A percentile compares a stretch with the other conserved stretches of the same genome.
Evolutionary conservation across 2,113 vertebrate species (phyloP).

Genomic region (Dendrocopos noguchii): DNA sequence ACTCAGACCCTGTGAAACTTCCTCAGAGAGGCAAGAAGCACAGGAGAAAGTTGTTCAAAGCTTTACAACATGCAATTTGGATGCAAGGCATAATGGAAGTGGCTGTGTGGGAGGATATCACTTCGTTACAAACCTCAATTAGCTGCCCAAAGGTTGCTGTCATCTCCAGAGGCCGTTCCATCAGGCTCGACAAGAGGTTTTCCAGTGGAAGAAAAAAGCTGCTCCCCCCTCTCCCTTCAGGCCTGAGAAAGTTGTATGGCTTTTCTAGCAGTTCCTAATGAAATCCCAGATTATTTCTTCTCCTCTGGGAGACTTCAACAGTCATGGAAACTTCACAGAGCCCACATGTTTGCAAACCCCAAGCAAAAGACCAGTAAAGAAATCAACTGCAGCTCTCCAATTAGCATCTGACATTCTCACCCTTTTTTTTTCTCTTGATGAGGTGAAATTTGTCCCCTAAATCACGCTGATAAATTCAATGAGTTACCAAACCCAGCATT

Average conservation of each 20-base stretch:
- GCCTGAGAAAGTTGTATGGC: slow-evolving; percentile 17
- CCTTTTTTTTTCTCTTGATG: neutral
- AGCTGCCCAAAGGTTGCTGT: slow-evolving; percentile 21
- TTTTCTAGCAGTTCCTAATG: slow-evolving; percentile 46
- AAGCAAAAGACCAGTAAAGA: slow-evolving; percentile 24
- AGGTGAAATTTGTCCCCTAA: slow-evolving; percentile 27
- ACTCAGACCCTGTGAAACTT: neutral
- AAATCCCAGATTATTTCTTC: slow-evolving; percentile 22
- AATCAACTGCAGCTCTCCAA: slow-evolving; percentile 24
- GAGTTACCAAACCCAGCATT: neutral
- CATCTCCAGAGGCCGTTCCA: neutral
- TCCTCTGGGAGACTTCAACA: slow-evolving; percentile 45
- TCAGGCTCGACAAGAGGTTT: slow-evolving; percentile 6
- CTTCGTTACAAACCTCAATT: slow-evolving; percentile 42
- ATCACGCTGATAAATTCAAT: slow-evolving; percentile 15
- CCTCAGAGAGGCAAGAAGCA: neutral
- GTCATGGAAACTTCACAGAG: slow-evolving; percentile 46
- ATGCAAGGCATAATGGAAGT: neutral
- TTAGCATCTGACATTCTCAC: slow-evolving; percentile 36
- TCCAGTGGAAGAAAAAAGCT: neutral
- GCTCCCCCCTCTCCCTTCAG: neutral
- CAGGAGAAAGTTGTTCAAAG: slow-evolving; percentile 13
- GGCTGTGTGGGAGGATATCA: slow-evolving; percentile 13
- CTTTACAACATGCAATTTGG: neutral
- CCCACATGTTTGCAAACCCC: neutral